Evolutionary conservation across 2,888 invertebrate species (phyloP), one percentile per base, ranked within the genome.

Genomic region (Himalopsyche tibetana): DNA sequence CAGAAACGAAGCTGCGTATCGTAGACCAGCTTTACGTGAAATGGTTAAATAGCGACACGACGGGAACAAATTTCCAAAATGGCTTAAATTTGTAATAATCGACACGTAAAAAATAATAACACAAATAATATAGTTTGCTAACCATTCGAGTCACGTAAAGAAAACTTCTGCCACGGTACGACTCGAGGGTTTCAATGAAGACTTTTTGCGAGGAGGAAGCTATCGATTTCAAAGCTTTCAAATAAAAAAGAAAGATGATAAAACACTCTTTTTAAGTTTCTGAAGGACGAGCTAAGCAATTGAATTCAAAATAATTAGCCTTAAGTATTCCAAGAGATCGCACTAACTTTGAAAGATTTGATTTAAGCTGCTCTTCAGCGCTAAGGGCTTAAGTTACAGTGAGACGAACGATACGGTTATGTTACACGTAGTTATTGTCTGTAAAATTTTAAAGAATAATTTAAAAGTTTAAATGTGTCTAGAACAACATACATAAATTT

Each of bases 81-180:
- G 28, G 63, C 63, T 63, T 19, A 63, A 19, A 63, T 63, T 19
- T 63, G 28, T 4, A 63, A 19, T 63, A 63, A 63, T 63, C 63
- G 63, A 63, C 19, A 28, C 4, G 63, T 11, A 19, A 63, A 28
- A 63, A 63, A 63, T 63, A 63, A 63, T 63, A 63, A 63, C 63
- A 63, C 28, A 63, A 63, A 63, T 56, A 8, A 56, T 19, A 19
- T 28, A 63, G 63, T 63, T 63, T 63, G 63, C 8, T 19, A 28
- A 19, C 19, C 63, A 63, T 19, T 63, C 63, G 8, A 11, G 63
- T 63, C 63, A 63, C 63, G 63, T 63, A 63, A 28, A 63, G 56
- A 63, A 63, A 63, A 63, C 63, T 63, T 19, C 63, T 63, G 19
- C 19, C 63, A 28, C 5, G n/a, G 63, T 56, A 63, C 63, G 63